Conservation (phyloP, 2,888 invertebrate species). For the Ptychoptera albimana region DNA sequence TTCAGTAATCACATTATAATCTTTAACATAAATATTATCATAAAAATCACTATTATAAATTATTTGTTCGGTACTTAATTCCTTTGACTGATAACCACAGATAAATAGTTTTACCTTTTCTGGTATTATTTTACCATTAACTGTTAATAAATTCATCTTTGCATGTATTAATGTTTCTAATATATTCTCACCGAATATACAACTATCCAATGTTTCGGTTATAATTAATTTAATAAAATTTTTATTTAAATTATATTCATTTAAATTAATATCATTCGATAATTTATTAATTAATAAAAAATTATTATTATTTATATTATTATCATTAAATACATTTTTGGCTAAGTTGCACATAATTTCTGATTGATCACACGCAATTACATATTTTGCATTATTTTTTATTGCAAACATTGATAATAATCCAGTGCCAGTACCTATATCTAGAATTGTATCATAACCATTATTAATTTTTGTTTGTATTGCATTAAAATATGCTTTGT, state of each 20-base stretch:
- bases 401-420: constrained; percentile 51
- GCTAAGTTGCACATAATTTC: constrained; percentile 45
- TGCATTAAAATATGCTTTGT: constrained; percentile 46
- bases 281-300: constrained; percentile 39
- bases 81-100: constrained; percentile 41
- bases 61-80: constrained; percentile 33
- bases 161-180: constrained; percentile 52
- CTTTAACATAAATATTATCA: constrained; percentile 18
- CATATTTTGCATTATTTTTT: constrained; percentile 35
- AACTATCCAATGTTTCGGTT: constrained; percentile 68
- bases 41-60: constrained; percentile 6
- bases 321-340: constrained; percentile 35
- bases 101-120: constrained; percentile 44
- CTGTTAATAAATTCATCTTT: constrained; percentile 40
- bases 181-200: constrained; percentile 59
- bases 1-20: constrained; percentile 21
- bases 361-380: constrained; percentile 53
- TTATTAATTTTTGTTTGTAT: constrained; percentile 36
- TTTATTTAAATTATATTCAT: constrained; percentile 11
- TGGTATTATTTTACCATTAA: constrained; percentile 40
- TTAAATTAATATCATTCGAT: constrained; percentile 39
- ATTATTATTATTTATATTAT: constrained; percentile 22
- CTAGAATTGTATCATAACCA: constrained; percentile 41
- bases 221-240: constrained; percentile 34
- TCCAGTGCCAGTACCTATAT: constrained; percentile 66